Evolutionary conservation across 2,888 invertebrate genomes (phyloP).

Genomic region (Buathra laborator): DNA sequence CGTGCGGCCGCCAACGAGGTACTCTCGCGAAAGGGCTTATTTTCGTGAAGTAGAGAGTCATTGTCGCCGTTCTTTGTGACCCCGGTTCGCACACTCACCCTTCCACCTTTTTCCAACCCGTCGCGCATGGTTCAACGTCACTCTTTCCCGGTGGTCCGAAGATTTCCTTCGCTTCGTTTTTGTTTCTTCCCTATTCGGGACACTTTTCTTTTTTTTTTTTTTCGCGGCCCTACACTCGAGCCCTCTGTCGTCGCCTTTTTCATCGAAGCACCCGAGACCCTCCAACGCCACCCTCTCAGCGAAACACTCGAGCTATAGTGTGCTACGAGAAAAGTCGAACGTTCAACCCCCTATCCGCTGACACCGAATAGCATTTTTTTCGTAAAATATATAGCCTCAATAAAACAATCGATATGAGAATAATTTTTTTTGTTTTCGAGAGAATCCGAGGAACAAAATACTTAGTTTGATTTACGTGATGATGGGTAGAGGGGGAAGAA

Average conservation of each 20-base stretch:
- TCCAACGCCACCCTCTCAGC: constrained; percentile 49
- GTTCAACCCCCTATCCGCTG: not conserved
- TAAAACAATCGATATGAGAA: not conserved
- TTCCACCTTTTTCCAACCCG: constrained; percentile 57
- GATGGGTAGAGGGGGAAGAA: too few relatives aligned
- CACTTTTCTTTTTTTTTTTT: constrained; percentile 21
- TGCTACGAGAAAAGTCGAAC: constrained; percentile 45
- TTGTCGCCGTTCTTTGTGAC: constrained; percentile 75
- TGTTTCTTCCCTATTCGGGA: constrained; percentile 24
- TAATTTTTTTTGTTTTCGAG: not conserved
- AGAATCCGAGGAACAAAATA: too few relatives aligned
- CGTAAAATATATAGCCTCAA: not conserved
- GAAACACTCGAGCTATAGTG: constrained; percentile 33
- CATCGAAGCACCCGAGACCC: constrained; percentile 54
- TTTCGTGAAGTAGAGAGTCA: constrained; percentile 73
- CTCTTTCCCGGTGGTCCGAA: constrained; percentile 30
- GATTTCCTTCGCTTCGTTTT: constrained; percentile 11
- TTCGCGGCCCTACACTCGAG: constrained; percentile 22
- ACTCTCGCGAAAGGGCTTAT: constrained; percentile 78
- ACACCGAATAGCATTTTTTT: constrained; percentile 20
- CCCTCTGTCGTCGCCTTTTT: constrained; percentile 34
- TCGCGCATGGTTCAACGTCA: constrained; percentile 56
- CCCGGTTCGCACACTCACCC: constrained; percentile 67
- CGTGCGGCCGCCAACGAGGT: constrained; percentile 63
- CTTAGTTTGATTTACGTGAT: too few relatives aligned